A percentile compares a stretch with the other conserved stretches of the same genome.
Conservation (phyloP, 2,888 invertebrate species). For the Drosophila prolongata region DNA sequence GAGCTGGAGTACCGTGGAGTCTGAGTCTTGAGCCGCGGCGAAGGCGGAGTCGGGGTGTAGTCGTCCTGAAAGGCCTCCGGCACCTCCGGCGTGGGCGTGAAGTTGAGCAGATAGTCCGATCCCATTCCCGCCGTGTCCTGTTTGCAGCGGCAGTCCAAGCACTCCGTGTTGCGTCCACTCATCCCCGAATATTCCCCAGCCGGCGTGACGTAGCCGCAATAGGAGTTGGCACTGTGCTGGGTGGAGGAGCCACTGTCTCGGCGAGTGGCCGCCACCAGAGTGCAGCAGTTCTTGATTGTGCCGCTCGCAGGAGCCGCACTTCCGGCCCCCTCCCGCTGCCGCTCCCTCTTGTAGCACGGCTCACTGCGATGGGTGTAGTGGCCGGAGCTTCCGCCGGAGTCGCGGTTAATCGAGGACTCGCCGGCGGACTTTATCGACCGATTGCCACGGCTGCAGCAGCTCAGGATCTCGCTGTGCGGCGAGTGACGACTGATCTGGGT, state of each 20-base stretch:
- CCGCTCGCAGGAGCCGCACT: slow-evolving; percentile 66
- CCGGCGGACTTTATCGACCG: slow-evolving; percentile 86
- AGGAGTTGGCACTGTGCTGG: slow-evolving; percentile 87
- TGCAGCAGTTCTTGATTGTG: slow-evolving; percentile 78
- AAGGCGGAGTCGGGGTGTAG: slow-evolving; percentile 81
- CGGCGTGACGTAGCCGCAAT: slow-evolving; percentile 82
- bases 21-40: slow-evolving; percentile 74
- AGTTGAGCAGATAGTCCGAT: slow-evolving; percentile 83
- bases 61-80: slow-evolving; percentile 85
- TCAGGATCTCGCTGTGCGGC: slow-evolving; percentile 84
- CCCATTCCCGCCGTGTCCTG: slow-evolving; percentile 53
- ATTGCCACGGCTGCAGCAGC: slow-evolving; percentile 84
- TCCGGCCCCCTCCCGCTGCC: slow-evolving; percentile 75
- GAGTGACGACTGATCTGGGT: slow-evolving; percentile 86
- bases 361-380: slow-evolving; percentile 93
- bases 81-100: slow-evolving; percentile 84
- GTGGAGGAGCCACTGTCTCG: slow-evolving; percentile 92
- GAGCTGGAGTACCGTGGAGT: slow-evolving; percentile 81
- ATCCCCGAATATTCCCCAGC: slow-evolving; percentile 59
- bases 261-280: slow-evolving; percentile 82
- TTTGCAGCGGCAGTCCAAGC: slow-evolving; percentile 83
- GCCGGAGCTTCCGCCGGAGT: slow-evolving; percentile 93
- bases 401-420: slow-evolving; percentile 89
- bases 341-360: slow-evolving; percentile 85
- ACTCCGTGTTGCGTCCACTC: slow-evolving; percentile 74